Base-by-base conservation (phyloP, 2,888 invertebrate species). In the Rhopalosiphum nymphaeae region DNA sequence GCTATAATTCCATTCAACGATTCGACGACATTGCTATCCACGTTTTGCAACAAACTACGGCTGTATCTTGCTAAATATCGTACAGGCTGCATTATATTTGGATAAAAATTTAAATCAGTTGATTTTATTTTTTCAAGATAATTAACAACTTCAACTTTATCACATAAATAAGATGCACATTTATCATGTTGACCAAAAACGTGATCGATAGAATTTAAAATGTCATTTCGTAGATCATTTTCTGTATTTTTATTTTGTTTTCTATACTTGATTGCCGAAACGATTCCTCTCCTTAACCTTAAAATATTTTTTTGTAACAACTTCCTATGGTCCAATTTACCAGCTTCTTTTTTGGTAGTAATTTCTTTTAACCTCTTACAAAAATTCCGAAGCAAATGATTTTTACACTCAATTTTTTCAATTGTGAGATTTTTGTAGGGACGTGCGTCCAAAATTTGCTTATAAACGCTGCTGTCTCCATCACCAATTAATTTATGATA, bases 121-220 rank as follows among this genome's bases (percentile, higher is more conserved):
- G 87, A 87, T 87, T 87, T 87, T 29, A 87, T 49, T 87, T 87
- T 87, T 87, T 87, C 87, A 49, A 87, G 87, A 87, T 87, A 87
- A 53, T 87, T 49, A 21, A 49, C 87, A 87, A 53, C 87, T 4
- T 87, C 1, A 29, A 1, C 87, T 87, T 86, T 46, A 46, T 86
- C 46, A 21, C 26, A 57, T 7, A 57, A 57, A 57, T 57, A 57
- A 57, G 57, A 57, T 57, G 57, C 57, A 7, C 57, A 57, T 57
- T 57, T 57, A 57, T 57, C 57, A 25, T 57, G 57, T 57, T 57
- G 26, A 57, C 26, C 87, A 87, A 87, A 53, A 87, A n/a, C 46
- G 21, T 87, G 49, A 87, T 87, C n/a, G 0, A 87, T n/a, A 87
- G 49, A 49, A 87, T 53, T 49, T 87, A 87, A 87, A 87, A 87